Base-by-base conservation (phyloP, 1,140 invertebrate genomes). In the Mactra quadrangularis region DNA sequence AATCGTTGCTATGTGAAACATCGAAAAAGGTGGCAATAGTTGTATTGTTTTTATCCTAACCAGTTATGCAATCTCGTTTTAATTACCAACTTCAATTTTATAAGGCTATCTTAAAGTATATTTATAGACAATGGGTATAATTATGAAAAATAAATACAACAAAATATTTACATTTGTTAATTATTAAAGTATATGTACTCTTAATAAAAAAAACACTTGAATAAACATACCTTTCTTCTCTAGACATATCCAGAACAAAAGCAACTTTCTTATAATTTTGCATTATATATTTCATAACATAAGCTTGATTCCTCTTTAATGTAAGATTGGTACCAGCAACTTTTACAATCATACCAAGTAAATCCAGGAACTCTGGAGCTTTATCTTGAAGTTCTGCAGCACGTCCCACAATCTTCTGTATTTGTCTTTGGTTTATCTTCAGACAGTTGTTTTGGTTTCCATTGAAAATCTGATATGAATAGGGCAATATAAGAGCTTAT, bases 231-330 rank as follows among this genome's bases (percentile, higher is more conserved):
- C 90, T 90, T 27, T 90, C 89, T 25, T 92, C 91, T 27, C 86
- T 72, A 4, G 87, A 33, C 45, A 89, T 82, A 70, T 93, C 92
- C 0, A 93, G 84, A 0, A 92, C 87, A 78, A 90, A 91, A n/a
- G 91, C 92, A 11, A 92, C 87, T 62, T 92, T 91, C 60, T 90
- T 90, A 84, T 91, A 91, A 81, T 92, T 91, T 86, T 93, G 92
- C 93, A 93, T 93, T 53, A 93, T 89, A 74, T 93, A 93, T 71
- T 93, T 93, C 92, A 93, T 93, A 22, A 93, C 93, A 55, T 89
- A 92, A 41, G 89, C 89, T 70, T 92, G 93, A 72, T 93, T 93
- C 33, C 93, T 59, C 82, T 93, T 93, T 52, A 93, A 82, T 0
- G 93, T 90, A 31, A 93, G 86, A 31, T 89, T 91, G 9, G 90